Evolutionary conservation across 2,113 vertebrate genomes (phyloP).

Genomic region (Zosterops hypoxanthus): DNA sequence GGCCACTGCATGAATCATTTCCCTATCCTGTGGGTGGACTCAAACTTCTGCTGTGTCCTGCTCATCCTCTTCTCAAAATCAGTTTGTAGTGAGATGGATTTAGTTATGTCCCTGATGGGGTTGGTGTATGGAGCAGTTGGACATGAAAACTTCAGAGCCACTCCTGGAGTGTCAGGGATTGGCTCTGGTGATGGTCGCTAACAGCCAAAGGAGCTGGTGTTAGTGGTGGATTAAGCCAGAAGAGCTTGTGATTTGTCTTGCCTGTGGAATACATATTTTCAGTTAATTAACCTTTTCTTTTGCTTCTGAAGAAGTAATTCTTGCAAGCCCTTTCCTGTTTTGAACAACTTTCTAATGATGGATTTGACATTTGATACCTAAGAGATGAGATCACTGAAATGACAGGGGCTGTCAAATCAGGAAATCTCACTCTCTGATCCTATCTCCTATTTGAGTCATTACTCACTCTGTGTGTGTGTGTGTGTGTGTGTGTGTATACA

Average conservation of each 20-base stretch:
- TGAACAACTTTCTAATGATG: background rate
- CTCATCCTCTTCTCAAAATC: background rate
- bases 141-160: accelerated
- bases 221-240: background rate
- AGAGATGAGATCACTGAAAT: background rate
- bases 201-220: background rate
- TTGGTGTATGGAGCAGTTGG: background rate
- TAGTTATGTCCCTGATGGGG: too few relatives aligned
- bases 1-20: background rate
- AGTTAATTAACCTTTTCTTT: background rate
- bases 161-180: background rate
- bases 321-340: background rate
- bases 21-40: background rate
- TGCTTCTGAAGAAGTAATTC: background rate
- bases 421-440: background rate
- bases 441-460: background rate
- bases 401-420: background rate
- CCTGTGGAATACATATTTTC: background rate
- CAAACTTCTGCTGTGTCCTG: background rate
- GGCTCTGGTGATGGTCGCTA: background rate
- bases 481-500: too few relatives aligned
- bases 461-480: background rate
- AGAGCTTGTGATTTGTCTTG: accelerated
- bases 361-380: background rate
- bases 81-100: accelerated